phyloP scores from a whole-genome alignment of 2,888 invertebrate genomes.

The Himalopsyche tibetana region DNA sequence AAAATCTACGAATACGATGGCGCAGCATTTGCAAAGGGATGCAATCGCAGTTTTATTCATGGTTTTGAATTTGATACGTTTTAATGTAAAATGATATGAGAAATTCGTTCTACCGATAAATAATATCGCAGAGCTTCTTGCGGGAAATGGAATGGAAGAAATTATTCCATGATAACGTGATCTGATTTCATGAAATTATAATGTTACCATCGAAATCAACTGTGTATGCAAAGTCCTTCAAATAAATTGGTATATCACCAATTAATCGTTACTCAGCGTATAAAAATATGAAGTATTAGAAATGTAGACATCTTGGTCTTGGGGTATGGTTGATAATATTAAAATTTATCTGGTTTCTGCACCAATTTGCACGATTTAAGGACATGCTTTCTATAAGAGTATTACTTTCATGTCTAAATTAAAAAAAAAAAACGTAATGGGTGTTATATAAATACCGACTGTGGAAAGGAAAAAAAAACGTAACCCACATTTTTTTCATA shows the following conservation, averaged over 20 bases:
- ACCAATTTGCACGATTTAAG: too few relatives aligned
- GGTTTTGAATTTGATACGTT: constrained; percentile 36
- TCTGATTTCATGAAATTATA: constrained; percentile 16
- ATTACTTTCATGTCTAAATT: too few relatives aligned
- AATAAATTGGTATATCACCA: background rate
- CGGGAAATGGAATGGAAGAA: constrained; percentile 38
- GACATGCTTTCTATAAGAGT: too few relatives aligned
- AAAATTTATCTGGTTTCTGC: too few relatives aligned
- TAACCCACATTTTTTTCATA: too few relatives aligned
- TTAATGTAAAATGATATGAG: constrained; percentile 37
- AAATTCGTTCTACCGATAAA: constrained; percentile 38
- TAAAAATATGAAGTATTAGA: too few relatives aligned
- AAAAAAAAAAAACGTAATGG: too few relatives aligned
- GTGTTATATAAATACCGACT: too few relatives aligned
- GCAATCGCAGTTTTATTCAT: constrained; percentile 35
- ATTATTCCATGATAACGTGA: constrained; percentile 37
- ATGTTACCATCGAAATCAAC: background rate
- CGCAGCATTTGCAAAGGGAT: constrained; percentile 17
- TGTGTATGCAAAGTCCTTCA: background rate
- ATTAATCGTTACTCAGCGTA: too few relatives aligned
- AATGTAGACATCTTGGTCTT: too few relatives aligned
- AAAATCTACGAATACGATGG: constrained; percentile 21
- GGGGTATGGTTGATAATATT: too few relatives aligned
- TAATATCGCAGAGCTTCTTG: background rate
- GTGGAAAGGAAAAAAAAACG: too few relatives aligned